These are phyloP conservation scores for Heterotilapia buettikoferi DNA, from an alignment of 2,113 vertebrate species.

Conservation along the genomic window DNA sequence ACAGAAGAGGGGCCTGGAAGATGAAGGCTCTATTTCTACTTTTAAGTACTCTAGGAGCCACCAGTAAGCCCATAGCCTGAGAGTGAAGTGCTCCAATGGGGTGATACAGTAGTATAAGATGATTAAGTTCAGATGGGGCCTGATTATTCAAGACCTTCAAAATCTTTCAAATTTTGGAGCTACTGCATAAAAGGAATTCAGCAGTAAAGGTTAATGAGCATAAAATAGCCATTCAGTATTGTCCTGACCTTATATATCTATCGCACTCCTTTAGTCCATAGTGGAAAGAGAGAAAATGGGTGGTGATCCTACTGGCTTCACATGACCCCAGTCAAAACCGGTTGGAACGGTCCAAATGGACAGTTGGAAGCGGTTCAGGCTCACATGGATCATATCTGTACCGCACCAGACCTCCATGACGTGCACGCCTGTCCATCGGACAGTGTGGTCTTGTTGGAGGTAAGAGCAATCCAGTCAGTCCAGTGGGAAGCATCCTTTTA, in stretches of 20 bases:
- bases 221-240: too few relatives aligned
- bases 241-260: neutral
- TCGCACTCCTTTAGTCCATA: neutral
- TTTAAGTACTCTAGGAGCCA: too few relatives aligned
- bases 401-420: conserved; percentile 28
- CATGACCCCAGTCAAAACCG: conserved; percentile 25
- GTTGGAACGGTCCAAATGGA: neutral
- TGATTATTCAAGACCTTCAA: too few relatives aligned
- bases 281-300: conserved; percentile 19
- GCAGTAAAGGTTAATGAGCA: too few relatives aligned
- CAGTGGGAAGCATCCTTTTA: neutral
- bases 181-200: too few relatives aligned
- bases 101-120: too few relatives aligned
- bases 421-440: neutral
- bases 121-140: too few relatives aligned
- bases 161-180: too few relatives aligned
- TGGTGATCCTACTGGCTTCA: neutral
- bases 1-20: too few relatives aligned
- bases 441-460: neutral
- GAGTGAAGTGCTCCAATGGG: too few relatives aligned
- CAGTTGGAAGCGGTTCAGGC: conserved; percentile 18
- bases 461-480: neutral
- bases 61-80: too few relatives aligned
- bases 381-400: neutral
- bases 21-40: too few relatives aligned